Base-by-base conservation (phyloP, 2,888 invertebrate species). In the Drosophila helvetica region DNA sequence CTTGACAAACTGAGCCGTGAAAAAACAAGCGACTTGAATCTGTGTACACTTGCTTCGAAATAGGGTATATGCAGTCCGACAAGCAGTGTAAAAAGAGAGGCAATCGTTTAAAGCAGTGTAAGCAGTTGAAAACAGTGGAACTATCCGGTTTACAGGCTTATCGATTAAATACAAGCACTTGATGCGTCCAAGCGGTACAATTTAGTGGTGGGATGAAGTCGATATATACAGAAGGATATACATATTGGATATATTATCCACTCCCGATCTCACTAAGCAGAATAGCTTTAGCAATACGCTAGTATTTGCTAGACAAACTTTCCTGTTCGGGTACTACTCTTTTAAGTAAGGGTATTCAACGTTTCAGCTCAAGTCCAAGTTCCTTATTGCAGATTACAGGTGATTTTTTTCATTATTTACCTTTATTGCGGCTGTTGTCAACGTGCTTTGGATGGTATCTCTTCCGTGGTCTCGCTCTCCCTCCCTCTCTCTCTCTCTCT, bases 1-100 rank as follows among this genome's bases (percentile, higher is more conserved):
- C 85, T 79, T 89, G 83, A 81, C 86, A 86, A 86, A 78, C 77
- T 64, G 73, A 85, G 79, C 80, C 75, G 64, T 80, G 83, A 82
- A 79, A 68, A 68, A 69, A 75, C 75, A 77, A 80, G 68, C 71
- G 69, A 67, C 81, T 67, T 74, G 69, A 55, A 55, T 65, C 42
- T 54, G 9, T 50, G 65, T 55, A 66, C 65, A 50, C 65, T 66
- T 18, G 12, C 22, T 27, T 43, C 48, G 38, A 47, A 57, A 18
- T 10, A 18, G 18, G 33, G n/a, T n/a, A 38, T 17, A 42, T 10
- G n/a, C 33, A 59, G 57, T 22, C 22, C 43, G 27, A 54, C 15
- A 53, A 54, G 38, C 38, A 38, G 38, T 38, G 15, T 15, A 38
- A 22, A 22, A 22, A 22, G 22, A 22, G 22, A 22, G 22, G 22